These are phyloP conservation scores for Plutomurus gul DNA, from an alignment of 1,140 invertebrate genomes.

Conservation along the genomic window DNA sequence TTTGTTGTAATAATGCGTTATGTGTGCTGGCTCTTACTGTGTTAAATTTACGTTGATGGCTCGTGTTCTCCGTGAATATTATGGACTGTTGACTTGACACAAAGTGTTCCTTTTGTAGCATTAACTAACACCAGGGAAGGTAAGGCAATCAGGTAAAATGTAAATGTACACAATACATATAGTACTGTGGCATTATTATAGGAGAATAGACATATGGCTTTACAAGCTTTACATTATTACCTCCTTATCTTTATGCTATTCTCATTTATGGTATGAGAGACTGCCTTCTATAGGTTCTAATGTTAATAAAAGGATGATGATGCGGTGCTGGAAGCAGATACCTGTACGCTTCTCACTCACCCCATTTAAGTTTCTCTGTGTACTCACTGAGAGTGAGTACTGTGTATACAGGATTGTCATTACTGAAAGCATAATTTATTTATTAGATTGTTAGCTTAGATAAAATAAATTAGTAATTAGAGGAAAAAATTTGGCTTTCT, in stretches of 20 bases:
- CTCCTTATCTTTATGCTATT: neutral
- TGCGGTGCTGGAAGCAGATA: neutral
- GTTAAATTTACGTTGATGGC: neutral
- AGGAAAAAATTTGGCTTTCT: neutral
- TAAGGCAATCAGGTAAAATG: conserved; percentile 9
- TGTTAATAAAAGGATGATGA: neutral
- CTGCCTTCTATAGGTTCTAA: neutral
- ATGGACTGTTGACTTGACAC: neutral
- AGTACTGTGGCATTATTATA: neutral
- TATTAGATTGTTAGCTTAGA: neutral
- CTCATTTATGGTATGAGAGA: conserved; percentile 10
- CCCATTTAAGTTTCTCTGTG: no score
- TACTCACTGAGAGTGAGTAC: no score
- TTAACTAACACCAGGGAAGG: neutral
- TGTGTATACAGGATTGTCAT: no score
- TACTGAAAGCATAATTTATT: no score
- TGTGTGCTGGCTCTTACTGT: no score
- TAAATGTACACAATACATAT: neutral
- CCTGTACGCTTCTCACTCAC: conserved; percentile 7
- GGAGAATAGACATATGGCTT: neutral
- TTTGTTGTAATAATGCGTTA: neutral
- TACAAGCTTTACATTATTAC: neutral
- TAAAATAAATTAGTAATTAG: neutral
- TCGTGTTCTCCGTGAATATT: conserved; percentile 2
- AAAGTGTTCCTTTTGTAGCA: neutral